These are phyloP conservation scores for Mungos mungo DNA, from an alignment of 2,113 vertebrate genomes.

Conservation along the genomic window DNA sequence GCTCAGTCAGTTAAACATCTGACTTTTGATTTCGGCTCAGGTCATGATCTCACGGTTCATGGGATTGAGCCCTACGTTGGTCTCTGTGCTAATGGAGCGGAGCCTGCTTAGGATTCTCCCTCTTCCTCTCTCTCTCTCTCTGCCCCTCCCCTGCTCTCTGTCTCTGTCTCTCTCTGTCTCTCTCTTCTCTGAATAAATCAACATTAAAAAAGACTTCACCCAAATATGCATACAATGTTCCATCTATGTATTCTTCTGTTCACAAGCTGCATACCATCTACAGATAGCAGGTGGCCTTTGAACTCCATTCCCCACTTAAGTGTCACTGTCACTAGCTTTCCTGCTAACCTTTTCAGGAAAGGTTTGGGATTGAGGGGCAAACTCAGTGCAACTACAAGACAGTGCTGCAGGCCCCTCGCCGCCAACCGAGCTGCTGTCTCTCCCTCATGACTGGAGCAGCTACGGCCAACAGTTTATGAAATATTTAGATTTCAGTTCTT, in stretches of 20 bases:
- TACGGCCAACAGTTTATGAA: background rate
- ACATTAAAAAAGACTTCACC: slow-evolving; percentile 83
- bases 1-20: no score
- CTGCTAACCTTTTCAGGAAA: slow-evolving; percentile 95
- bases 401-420: background rate
- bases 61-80: no score
- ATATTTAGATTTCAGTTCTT: background rate
- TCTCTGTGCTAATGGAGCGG: no score
- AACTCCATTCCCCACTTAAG: slow-evolving; percentile 98
- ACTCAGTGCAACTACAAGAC: slow-evolving; percentile 82
- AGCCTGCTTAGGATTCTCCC: no score
- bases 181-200: no score
- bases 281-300: slow-evolving; percentile 85
- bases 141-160: no score
- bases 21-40: no score
- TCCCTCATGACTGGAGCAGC: background rate
- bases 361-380: slow-evolving; percentile 96
- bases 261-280: background rate
- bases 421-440: background rate
- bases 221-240: slow-evolving; percentile 91
- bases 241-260: background rate
- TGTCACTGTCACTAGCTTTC: slow-evolving; percentile 98
- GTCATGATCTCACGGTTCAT: no score
- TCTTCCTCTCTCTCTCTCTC: no score
- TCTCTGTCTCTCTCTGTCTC: no score